Evolutionary conservation across 2,888 invertebrate species (phyloP).

Genomic region (Lochmaea crataegi): DNA sequence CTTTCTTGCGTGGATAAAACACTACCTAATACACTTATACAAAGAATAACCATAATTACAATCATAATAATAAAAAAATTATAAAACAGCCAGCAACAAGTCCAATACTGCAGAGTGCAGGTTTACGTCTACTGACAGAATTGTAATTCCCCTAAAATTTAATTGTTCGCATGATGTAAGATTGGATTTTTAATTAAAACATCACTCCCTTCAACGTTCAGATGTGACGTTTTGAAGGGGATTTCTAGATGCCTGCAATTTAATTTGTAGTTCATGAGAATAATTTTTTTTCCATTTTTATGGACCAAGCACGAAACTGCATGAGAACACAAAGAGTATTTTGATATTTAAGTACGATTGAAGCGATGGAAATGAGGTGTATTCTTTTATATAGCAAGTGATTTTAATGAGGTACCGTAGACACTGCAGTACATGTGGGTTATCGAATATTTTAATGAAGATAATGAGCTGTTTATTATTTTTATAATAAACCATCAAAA

Average conservation of each 20-base stretch:
- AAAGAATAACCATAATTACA: too few species aligned
- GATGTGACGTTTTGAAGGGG: conserved; percentile 37
- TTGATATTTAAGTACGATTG: background rate
- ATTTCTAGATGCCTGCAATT: conserved; percentile 20
- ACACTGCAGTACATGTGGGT: too few species aligned
- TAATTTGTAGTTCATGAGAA: conserved; percentile 34
- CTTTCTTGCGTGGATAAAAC: too few species aligned
- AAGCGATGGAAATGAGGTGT: too few species aligned
- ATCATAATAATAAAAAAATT: too few species aligned
- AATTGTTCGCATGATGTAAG: conserved; percentile 53
- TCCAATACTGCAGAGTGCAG: background rate
- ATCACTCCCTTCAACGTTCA: conserved; percentile 42
- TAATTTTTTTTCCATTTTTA: background rate
- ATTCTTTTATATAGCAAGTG: too few species aligned
- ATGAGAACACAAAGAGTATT: background rate
- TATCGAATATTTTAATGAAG: too few species aligned
- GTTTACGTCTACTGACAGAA: conserved; percentile 37
- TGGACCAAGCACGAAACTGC: background rate
- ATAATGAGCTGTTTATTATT: too few species aligned
- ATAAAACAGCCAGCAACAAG: background rate
- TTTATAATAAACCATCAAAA: too few species aligned
- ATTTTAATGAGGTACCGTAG: too few species aligned
- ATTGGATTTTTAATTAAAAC: conserved; percentile 55
- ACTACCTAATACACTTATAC: too few species aligned
- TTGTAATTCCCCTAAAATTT: conserved; percentile 50